Base-by-base conservation (phyloP, 2,888 invertebrate species). In the Zaprionus bogoriensis region DNA sequence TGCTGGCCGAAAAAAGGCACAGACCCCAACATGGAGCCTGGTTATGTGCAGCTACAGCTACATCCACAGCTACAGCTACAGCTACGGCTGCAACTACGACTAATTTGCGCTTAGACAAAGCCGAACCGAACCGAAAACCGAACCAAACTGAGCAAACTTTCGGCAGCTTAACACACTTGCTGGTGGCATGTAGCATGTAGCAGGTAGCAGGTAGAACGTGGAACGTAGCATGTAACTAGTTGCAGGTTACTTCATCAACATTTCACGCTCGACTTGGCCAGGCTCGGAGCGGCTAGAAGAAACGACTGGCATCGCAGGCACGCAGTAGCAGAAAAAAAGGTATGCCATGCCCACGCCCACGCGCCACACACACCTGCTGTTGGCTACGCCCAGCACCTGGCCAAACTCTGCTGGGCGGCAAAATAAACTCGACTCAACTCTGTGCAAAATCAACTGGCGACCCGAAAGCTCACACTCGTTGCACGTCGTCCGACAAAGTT, bases 371-470 rank as follows among this genome's bases (percentile, higher is more conserved):
- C 46, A 28, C 51, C 51, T 27, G 57, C 46, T 55, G 30, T n/a
- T n/a, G n/a, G n/a, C 61, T 60, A 46, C 50, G 57, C 54, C 54
- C 48, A 53, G 17, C 79, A 84, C 80, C 83, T 82, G 80, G 70
- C 58, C 72, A 52, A 67, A 50, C 50, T 72, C 59, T 59, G 55
- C 54, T 30, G 9, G 27, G 42, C 53, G 57, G 70, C 58, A 82
- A 82, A 80, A 85, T 83, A 83, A 83, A 85, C 80, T 81, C 82
- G 53, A 70, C 81, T 87, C 74, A 75, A 79, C 76, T n/a, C n/a
- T 76, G 84, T 76, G 79, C 74, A 77, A 87, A 88, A 87, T 87
- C 83, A 88, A 88, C 82, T 58, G 74, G 48, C 71, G 64, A 58
- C 64, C 66, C 53, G 52, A 45, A 41, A 48, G 45, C 52, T 38